Conservation (phyloP, 2,113 vertebrate species). For the Silurus asotus region DNA sequence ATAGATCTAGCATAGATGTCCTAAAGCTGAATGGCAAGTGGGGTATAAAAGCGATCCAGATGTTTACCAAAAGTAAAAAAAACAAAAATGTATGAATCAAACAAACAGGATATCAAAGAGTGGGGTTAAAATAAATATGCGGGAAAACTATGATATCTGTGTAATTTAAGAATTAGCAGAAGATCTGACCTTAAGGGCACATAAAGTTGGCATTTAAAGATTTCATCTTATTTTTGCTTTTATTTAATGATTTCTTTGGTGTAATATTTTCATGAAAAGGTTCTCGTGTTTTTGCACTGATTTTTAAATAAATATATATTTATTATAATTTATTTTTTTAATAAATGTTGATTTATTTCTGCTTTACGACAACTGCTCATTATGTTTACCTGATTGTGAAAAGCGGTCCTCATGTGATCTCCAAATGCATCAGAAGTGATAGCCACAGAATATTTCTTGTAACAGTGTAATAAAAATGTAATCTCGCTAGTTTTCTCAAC, state of each 20-base stretch:
- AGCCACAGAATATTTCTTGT: background rate
- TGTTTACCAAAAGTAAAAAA: background rate
- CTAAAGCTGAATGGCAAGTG: background rate
- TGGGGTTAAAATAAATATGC: background rate
- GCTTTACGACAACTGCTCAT: background rate
- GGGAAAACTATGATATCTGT: background rate
- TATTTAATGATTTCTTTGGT: background rate
- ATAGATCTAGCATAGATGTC: too few relatives aligned
- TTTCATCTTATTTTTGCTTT: background rate
- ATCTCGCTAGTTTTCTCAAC: background rate
- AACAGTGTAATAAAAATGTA: conserved; percentile 9
- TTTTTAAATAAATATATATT: too few relatives aligned
- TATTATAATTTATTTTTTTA: background rate
- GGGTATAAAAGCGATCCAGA: background rate
- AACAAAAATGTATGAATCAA: background rate
- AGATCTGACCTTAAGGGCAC: background rate
- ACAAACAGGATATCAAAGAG: background rate
- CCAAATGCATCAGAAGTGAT: background rate
- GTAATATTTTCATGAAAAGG: background rate
- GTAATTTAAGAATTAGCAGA: background rate
- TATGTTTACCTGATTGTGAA: background rate
- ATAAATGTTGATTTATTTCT: background rate
- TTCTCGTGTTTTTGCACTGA: too few relatives aligned
- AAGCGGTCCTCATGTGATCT: background rate
- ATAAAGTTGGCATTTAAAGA: background rate